phyloP scores from a whole-genome alignment of 2,113 vertebrate genomes.

The Emydura subglobosa region DNA sequence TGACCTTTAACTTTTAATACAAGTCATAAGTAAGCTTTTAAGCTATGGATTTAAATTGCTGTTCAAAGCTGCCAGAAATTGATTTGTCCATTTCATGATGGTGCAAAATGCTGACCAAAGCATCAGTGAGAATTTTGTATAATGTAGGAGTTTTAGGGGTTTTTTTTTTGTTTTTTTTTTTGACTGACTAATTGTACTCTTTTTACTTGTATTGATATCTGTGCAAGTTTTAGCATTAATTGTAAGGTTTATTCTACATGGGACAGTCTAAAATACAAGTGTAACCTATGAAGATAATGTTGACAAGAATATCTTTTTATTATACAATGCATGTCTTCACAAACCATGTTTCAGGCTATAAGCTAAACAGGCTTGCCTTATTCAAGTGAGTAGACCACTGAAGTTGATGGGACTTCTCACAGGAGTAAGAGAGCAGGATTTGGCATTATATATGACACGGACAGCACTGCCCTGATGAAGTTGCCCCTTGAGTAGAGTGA shows the following conservation, averaged over 20 bases:
- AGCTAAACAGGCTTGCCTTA: neutral
- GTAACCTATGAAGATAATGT: neutral
- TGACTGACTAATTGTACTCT: neutral
- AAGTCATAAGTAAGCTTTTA: conserved; percentile 19
- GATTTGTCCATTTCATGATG: conserved; percentile 28
- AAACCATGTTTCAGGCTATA: neutral
- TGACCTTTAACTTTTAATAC: conserved; percentile 20
- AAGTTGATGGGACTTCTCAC: neutral
- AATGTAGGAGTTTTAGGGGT: neutral
- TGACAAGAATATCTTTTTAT: neutral
- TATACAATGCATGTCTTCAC: neutral
- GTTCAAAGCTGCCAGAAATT: conserved; percentile 18
- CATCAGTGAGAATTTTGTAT: neutral
- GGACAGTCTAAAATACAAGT: neutral
- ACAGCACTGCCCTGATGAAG: neutral
- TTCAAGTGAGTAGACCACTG: neutral
- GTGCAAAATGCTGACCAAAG: conserved; percentile 17
- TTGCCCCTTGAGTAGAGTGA: neutral
- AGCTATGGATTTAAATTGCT: neutral
- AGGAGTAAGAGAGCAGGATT: neutral
- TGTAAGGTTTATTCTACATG: neutral
- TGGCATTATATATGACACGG: neutral
- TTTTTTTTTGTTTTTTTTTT: neutral
- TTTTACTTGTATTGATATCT: neutral
- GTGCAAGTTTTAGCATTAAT: neutral